phyloP scores from a whole-genome alignment of 2,888 invertebrate genomes.

The Hetaerina titia region DNA sequence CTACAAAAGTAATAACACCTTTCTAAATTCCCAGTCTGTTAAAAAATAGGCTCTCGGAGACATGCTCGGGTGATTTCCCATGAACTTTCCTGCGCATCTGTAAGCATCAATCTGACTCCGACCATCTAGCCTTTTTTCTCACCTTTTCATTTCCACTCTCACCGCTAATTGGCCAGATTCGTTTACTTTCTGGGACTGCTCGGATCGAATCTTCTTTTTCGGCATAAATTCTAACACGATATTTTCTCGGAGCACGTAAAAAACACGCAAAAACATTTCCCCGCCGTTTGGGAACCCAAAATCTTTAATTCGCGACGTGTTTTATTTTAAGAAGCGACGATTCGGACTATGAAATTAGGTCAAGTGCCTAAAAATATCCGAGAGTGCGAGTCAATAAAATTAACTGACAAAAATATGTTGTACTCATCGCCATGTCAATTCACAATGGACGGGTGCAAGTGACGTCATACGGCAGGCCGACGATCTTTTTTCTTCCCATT shows the following conservation, averaged over 20 bases:
- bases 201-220: not conserved
- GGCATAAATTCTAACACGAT: not conserved
- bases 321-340: not conserved
- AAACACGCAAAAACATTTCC: not conserved
- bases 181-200: not conserved
- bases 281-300: no score
- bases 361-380: not conserved
- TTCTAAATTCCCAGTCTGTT: no score
- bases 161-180: not conserved
- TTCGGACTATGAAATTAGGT: not conserved
- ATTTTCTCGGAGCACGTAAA: not conserved
- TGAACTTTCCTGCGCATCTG: not conserved
- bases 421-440: not conserved
- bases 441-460: not conserved
- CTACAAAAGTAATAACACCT: no score
- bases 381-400: not conserved
- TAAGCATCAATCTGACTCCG: not conserved
- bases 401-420: not conserved
- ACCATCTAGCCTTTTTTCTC: not conserved
- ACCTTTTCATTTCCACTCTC: not conserved
- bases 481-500: not conserved
- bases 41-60: not conserved
- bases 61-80: not conserved
- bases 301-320: not conserved
- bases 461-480: not conserved